Percentiles rank a stretch among this genome's conserved stretches.
phyloP scores from a whole-genome alignment of 2,113 vertebrate species.

The Ornithorhynchus anatinus region DNA sequence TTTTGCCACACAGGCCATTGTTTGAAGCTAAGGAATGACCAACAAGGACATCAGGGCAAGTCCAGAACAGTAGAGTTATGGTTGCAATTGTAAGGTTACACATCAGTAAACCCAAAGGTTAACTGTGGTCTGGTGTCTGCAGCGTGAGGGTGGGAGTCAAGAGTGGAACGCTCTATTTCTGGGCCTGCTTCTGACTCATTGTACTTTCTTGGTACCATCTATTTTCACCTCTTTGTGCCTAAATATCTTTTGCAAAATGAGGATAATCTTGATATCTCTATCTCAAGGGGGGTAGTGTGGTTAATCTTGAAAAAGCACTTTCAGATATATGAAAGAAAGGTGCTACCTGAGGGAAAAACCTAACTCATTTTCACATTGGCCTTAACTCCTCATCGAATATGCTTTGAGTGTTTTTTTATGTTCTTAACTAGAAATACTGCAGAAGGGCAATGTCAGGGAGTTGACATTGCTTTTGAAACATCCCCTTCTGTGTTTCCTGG shows the following conservation, averaged over 20 bases:
- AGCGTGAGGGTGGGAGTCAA: background rate
- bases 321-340: conserved; percentile 9
- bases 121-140: background rate
- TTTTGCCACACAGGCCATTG: background rate
- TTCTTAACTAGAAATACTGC: conserved; percentile 11
- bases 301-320: conserved; percentile 14
- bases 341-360: conserved; percentile 1
- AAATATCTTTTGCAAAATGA: background rate
- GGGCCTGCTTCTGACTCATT: conserved; percentile 16
- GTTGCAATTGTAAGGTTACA: background rate
- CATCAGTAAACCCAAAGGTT: background rate
- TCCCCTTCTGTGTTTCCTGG: conserved; percentile 25
- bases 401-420: background rate
- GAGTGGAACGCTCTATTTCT: conserved; percentile 7
- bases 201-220: conserved; percentile 5
- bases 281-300: conserved; percentile 7
- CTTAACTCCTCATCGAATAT: conserved; percentile 27
- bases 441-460: background rate
- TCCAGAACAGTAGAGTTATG: background rate
- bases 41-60: background rate
- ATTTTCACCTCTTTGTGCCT: conserved; percentile 16
- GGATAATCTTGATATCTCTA: conserved; percentile 12
- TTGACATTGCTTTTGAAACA: conserved; percentile 21
- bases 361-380: conserved; percentile 14
- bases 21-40: background rate